Conservation (phyloP, 2,888 invertebrate genomes). For the Mythimna impura region DNA sequence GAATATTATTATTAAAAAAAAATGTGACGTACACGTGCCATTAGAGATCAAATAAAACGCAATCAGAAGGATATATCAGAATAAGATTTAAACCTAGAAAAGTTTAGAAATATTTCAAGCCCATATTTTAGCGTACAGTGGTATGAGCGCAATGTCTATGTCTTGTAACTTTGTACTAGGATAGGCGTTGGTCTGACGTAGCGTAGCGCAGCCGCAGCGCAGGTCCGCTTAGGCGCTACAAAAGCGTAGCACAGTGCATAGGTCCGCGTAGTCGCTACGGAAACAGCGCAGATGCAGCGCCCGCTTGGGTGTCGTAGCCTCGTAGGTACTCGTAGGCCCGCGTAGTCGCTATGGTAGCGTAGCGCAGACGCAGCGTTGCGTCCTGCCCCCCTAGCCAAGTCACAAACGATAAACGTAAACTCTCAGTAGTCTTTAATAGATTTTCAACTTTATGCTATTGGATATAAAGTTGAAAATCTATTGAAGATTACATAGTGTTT, state of each 20-base stretch:
- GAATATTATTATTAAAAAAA: no score
- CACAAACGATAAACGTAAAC: no score
- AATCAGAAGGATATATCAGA: not conserved
- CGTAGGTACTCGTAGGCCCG: not conserved
- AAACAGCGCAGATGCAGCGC: not conserved
- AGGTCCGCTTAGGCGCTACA: no score
- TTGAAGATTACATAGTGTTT: no score
- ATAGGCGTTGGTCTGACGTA: not conserved
- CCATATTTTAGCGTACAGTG: not conserved
- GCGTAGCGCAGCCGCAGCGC: no score
- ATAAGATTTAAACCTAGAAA: not conserved
- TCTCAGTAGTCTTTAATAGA: no score
- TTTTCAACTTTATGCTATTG: no score
- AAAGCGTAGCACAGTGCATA: not conserved
- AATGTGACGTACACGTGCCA: not conserved
- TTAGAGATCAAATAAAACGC: not conserved
- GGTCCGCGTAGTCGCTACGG: not conserved
- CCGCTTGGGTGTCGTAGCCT: not conserved
- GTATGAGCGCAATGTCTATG: not conserved
- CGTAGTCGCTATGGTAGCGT: not conserved
- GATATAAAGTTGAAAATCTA: no score
- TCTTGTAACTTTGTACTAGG: not conserved
- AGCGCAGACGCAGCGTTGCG: no score
- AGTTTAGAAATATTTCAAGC: not conserved
- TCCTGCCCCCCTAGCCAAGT: no score